A percentile compares a stretch with the other conserved stretches of the same genome.
These are phyloP conservation scores for Dolomedes plantarius DNA, from an alignment of 2,888 invertebrate species.

Conservation along the genomic window DNA sequence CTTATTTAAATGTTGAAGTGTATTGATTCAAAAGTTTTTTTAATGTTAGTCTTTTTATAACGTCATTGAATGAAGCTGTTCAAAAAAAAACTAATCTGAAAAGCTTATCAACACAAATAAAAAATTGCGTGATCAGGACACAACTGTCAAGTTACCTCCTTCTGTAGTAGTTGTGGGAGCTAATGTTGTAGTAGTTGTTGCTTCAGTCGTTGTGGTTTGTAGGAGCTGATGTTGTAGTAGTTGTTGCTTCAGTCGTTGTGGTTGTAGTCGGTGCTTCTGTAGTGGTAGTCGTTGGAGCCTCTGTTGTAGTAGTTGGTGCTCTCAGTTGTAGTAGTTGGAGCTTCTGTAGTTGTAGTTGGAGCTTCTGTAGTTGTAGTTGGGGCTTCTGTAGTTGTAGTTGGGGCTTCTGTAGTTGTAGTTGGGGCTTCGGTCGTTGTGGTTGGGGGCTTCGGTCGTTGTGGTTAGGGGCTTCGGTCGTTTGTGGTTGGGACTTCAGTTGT, in stretches of 20 bases:
- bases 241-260: background rate
- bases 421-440: background rate
- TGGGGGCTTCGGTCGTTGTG: background rate
- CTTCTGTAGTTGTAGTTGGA: background rate
- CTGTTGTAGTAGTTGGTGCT: background rate
- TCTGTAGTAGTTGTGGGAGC: constrained; percentile 6
- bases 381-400: background rate
- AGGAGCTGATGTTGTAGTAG: background rate
- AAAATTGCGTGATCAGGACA: no score
- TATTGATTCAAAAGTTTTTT: no score
- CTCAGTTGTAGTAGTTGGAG: background rate
- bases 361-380: background rate
- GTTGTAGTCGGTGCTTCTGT: background rate
- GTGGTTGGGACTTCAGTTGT: background rate
- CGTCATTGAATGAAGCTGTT: no score
- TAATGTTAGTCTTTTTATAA: no score
- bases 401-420: background rate
- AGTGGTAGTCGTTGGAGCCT: background rate
- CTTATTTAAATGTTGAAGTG: no score
- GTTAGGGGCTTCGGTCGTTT: background rate
- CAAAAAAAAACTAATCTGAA: no score
- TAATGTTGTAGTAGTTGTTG: background rate
- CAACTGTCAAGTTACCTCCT: background rate
- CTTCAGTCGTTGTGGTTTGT: background rate
- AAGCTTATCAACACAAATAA: background rate